Evolutionary conservation across 2,888 invertebrate genomes (phyloP).

Genomic region (Drosophila demipolita): DNA sequence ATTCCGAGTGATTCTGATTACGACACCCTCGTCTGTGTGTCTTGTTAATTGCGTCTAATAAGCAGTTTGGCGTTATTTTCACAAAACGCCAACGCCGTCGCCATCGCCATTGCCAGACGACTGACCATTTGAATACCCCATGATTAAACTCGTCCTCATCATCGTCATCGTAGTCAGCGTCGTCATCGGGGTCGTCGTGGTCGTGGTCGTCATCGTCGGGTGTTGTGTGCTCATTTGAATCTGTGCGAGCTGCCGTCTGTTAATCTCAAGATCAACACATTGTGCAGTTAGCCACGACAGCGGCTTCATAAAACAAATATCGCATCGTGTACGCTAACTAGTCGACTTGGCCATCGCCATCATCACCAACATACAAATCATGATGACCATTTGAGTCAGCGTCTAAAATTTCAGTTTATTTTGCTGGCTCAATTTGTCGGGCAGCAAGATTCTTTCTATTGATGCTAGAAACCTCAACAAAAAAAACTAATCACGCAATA

Average conservation of each 20-base stretch:
- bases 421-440: constrained; percentile 64
- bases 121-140: constrained; percentile 60
- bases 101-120: constrained; percentile 24
- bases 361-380: constrained; percentile 15
- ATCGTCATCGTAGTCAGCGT: constrained; percentile 34
- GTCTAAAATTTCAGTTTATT: constrained; percentile 46
- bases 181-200: constrained; percentile 19
- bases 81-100: constrained; percentile 76
- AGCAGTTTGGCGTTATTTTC: constrained; percentile 80
- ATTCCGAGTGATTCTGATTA: constrained; percentile 42
- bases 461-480: constrained; percentile 51
- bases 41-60: constrained; percentile 81
- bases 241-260: constrained; percentile 71
- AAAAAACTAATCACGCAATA: constrained; percentile 76
- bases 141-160: constrained; percentile 75
- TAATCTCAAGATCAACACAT: constrained; percentile 81
- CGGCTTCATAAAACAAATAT: constrained; percentile 81
- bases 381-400: constrained; percentile 7
- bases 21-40: constrained; percentile 57
- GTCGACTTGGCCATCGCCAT: constrained; percentile 45
- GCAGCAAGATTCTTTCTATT: constrained; percentile 68
- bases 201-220: constrained; percentile 20
- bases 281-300: constrained; percentile 69
- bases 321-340: constrained; percentile 72
- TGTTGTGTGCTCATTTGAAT: constrained; percentile 78